Conservation (phyloP, 1,140 invertebrate species). For the Lanistes nyassanus region DNA sequence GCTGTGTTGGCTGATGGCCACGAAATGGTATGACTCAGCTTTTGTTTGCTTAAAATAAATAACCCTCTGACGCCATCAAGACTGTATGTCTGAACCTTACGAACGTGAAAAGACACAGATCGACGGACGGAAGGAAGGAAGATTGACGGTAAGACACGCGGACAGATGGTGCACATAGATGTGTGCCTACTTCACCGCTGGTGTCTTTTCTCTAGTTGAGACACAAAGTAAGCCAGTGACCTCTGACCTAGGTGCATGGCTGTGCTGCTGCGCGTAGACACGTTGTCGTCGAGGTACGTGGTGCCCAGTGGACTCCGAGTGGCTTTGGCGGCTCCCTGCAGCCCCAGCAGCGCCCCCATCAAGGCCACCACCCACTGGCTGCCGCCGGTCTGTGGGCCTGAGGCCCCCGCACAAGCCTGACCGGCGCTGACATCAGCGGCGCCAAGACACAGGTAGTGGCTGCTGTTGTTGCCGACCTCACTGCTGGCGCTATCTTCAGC, state of each 20-base stretch:
- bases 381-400: too few relatives aligned
- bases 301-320: constrained; percentile 12
- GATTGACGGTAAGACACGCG: too few relatives aligned
- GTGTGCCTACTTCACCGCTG: too few relatives aligned
- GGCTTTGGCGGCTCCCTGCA: constrained; percentile 27
- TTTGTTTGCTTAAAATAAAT: too few relatives aligned
- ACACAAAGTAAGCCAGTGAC: not conserved
- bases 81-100: too few relatives aligned
- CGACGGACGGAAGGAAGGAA: too few relatives aligned
- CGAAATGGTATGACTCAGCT: too few relatives aligned
- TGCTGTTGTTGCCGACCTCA: not conserved
- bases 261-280: constrained; percentile 1
- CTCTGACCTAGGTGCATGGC: constrained; percentile 20
- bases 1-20: too few relatives aligned
- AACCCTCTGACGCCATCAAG: too few relatives aligned
- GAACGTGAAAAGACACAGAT: too few relatives aligned
- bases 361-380: constrained; percentile 6
- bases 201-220: not conserved
- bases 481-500: not conserved
- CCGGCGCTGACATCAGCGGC: too few relatives aligned
- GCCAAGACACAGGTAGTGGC: not conserved
- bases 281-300: constrained; percentile 31
- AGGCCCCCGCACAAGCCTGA: not conserved
- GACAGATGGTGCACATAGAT: too few relatives aligned
- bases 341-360: constrained; percentile 8